Evolutionary conservation across 2,888 invertebrate species (phyloP), one percentile per base, ranked within the genome.

Genomic region (Hololepta plana): DNA sequence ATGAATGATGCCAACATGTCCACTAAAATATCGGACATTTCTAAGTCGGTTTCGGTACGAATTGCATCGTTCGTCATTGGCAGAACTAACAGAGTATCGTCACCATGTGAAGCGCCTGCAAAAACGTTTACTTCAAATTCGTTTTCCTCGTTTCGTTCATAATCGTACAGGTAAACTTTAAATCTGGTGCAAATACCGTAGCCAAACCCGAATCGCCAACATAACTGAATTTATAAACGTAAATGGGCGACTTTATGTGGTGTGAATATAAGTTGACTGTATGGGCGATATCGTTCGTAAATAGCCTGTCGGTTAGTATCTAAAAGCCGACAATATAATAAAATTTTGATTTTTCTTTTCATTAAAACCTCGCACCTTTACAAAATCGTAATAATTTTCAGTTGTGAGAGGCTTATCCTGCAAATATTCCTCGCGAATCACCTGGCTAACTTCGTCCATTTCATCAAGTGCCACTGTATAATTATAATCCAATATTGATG

Each of bases 281-380:
- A 32, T 60, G 60, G 22, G 69, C 66, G 1, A 67, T 63, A 16
- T 67, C 70, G 2, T 51, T 57, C 1, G 58, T 49, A 43, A 76
- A 77, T 1, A 72, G 48, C 6, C 74, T 53, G 46, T 79, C 77
- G 1, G 72, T 59, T 1, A 73, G 55, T 39, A 76, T 62, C 56
- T 69, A 47, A 23, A 41, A 39, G 14, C 20, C 32, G 25, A 9
- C 14, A 26, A 30, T 21, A 23, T 9, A n/a, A 14, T 15, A 16
- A n/a, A n/a, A n/a, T n/a, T n/a, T n/a, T n/a, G n/a, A n/a, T n/a
- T n/a, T n/a, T n/a, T n/a, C n/a, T n/a, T n/a, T n/a, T n/a, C n/a
- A n/a, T n/a, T n/a, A n/a, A n/a, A n/a, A n/a, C n/a, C n/a, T n/a
- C n/a, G n/a, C n/a, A n/a, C n/a, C n/a, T n/a, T n/a, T n/a, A n/a